Conservation (phyloP, 2,797 vertebrate genomes). For the Myotis pilosus region DNA sequence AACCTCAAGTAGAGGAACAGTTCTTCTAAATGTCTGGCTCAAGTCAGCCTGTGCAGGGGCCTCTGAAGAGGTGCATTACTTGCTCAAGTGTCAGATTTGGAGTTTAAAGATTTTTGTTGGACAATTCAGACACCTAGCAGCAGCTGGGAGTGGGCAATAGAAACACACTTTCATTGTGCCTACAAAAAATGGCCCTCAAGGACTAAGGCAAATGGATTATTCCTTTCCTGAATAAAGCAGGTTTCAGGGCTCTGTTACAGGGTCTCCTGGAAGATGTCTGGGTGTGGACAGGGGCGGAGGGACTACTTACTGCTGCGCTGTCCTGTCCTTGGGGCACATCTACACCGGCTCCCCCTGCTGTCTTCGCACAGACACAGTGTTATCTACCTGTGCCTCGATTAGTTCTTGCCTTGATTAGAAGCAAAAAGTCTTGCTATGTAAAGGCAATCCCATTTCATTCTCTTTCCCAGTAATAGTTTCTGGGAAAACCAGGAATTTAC, state of each 20-base stretch:
- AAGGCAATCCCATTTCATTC: background rate
- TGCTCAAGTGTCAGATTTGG: background rate
- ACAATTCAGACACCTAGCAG: conserved; percentile 5
- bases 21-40: background rate
- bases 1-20: background rate
- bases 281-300: background rate
- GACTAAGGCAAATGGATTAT: conserved; percentile 12
- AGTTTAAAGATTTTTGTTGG: background rate
- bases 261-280: background rate
- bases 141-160: background rate
- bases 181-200: background rate
- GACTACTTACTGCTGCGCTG: background rate
- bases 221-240: conserved; percentile 27
- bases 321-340: background rate
- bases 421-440: background rate
- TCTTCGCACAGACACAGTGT: background rate
- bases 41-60: background rate
- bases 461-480: background rate
- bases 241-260: conserved; percentile 15
- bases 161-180: background rate
- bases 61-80: background rate
- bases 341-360: background rate
- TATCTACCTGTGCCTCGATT: background rate
- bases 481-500: background rate
- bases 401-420: conserved; percentile 3